These are phyloP conservation scores for Apodemia zela DNA, from an alignment of 2,888 invertebrate species.

Conservation along the genomic window DNA sequence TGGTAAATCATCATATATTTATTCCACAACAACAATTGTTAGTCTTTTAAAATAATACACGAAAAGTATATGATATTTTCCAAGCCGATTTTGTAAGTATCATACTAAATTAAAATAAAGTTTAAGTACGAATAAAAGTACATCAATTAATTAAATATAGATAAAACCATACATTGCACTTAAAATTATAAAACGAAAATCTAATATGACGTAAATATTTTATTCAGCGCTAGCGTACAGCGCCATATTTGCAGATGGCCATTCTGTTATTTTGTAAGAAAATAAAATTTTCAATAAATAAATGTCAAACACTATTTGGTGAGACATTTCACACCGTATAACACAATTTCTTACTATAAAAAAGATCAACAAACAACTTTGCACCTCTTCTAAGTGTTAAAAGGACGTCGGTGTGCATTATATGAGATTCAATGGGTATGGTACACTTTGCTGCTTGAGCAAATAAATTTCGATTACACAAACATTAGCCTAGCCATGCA, in stretches of 20 bases:
- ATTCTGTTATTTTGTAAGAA: conserved; percentile 69
- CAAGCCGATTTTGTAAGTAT: conserved; percentile 20
- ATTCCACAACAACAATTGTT: conserved; percentile 1
- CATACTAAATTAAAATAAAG: conserved; percentile 38
- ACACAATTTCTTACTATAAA: conserved; percentile 79
- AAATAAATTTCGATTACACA: conserved; percentile 63
- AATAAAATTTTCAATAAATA: conserved; percentile 80
- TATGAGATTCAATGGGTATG: conserved; percentile 76
- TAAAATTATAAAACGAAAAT: conserved; percentile 37
- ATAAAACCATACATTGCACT: conserved; percentile 30
- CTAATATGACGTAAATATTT: conserved; percentile 39
- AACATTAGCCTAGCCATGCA: conserved; percentile 62
- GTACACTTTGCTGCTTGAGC: conserved; percentile 75
- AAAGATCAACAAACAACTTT: conserved; percentile 78
- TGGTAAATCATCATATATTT: conserved; percentile 25
- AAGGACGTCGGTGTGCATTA: conserved; percentile 64
- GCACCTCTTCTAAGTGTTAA: conserved; percentile 68
- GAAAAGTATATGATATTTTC: conserved; percentile 8
- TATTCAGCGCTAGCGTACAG: conserved; percentile 46
- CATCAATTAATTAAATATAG: conserved; percentile 38
- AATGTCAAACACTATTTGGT: conserved; percentile 78
- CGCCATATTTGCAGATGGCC: conserved; percentile 80
- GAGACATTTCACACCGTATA: conserved; percentile 74
- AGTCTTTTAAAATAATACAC: conserved; percentile 4
- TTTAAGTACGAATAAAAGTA: conserved; percentile 52